Base-by-base conservation (phyloP, 2,113 vertebrate genomes). In the Eudorcas thomsonii region DNA sequence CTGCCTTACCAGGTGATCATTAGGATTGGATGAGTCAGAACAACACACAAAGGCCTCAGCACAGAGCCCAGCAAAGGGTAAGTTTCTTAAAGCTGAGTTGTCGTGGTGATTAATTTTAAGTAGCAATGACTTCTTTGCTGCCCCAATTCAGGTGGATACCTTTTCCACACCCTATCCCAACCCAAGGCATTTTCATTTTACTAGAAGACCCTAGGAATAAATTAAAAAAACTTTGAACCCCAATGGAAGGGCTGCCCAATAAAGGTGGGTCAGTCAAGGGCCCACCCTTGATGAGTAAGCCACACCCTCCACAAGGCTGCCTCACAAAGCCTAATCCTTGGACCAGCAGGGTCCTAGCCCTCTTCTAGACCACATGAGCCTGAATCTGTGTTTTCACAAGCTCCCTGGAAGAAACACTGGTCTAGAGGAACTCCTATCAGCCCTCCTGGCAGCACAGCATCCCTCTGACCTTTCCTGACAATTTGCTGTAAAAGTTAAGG, bases 401-500 rank as follows among this genome's bases (percentile, higher is more conserved):
- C 21, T 23, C 2, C 62, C 43, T 4, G 48, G 45, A 36, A 95
- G 82, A 84, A n/a, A 71, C n/a, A 15, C 48, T 17, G 0, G n/a
- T 91, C 57, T 28, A 14, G 54, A 83, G 3, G 36, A 23, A 28
- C 74, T 48, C 71, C 23, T n/a, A 60, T 54, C 67, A 45, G 48
- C 19, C 50, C 57, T 30, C 19, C 96, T 84, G 89, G 71, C 85
- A 88, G 15, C 2, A 7, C 25, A 17, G 57, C 45, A 9, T 43
- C 88, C 48, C 54, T 60, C 92, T 89, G 93, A 82, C 96, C 89
- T 95, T 84, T 81, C 28, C 94, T 97, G 88, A 85, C 4, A 19
- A 86, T 71, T 97, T 80, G 16, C 89, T 98, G 86, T 80, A 85
- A 92, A 91, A 97, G 94, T 92, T 94, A 96, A 92, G 57, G 62